A percentile compares a stretch with the other conserved stretches of the same genome.
Evolutionary conservation across 2,113 vertebrate species (phyloP).

Genomic region (Alligator sinensis): DNA sequence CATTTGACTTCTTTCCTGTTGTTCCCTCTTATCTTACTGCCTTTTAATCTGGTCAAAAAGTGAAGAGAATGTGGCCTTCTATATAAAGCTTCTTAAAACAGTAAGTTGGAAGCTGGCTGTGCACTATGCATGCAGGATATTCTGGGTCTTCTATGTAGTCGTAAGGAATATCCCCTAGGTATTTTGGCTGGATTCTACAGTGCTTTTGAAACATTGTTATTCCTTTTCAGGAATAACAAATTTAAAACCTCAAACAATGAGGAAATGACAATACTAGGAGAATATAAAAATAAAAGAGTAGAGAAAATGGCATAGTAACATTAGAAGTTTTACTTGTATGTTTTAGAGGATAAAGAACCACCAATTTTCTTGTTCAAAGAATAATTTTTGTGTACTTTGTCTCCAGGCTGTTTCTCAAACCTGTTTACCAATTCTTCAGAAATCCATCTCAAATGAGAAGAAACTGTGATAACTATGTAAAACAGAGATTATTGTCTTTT

Average conservation of each 20-base stretch:
- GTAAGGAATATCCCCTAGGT: neutral
- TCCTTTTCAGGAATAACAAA: neutral
- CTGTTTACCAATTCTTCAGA: neutral
- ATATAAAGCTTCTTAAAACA: neutral
- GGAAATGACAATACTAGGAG: neutral
- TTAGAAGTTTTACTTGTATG: neutral
- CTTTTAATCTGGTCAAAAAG: neutral
- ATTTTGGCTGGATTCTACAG: neutral
- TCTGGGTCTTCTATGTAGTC: neutral
- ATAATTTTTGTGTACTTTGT: neutral
- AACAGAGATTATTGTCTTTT: neutral
- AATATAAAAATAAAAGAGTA: neutral
- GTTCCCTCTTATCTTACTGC: constrained; percentile 1
- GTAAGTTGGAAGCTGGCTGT: neutral
- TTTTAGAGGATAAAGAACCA: neutral
- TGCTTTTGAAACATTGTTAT: neutral
- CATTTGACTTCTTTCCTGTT: neutral
- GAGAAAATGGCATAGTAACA: neutral
- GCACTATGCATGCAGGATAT: neutral
- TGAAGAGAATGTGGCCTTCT: neutral
- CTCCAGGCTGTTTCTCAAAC: neutral
- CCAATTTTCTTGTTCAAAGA: neutral
- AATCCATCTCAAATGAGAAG: neutral
- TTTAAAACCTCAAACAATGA: neutral
- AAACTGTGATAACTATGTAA: neutral